These are phyloP conservation scores for Pollenia labialis DNA, from an alignment of 2,888 invertebrate genomes.

Conservation along the genomic window DNA sequence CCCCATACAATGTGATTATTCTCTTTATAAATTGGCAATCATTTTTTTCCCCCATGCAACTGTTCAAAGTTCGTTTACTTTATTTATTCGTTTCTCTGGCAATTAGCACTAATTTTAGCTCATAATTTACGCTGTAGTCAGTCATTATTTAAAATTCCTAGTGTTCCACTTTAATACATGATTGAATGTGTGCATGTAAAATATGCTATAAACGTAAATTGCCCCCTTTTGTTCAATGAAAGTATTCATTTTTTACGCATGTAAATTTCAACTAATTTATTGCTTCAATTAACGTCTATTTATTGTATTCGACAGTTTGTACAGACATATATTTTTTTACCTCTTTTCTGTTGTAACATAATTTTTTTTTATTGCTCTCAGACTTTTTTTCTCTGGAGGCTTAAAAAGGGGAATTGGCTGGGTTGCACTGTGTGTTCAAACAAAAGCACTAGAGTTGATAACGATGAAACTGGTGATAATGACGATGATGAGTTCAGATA, in stretches of 20 bases:
- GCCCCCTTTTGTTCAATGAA: conserved; percentile 38
- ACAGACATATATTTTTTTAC: conserved; percentile 25
- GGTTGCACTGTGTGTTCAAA: neutral
- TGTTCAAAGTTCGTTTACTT: conserved; percentile 36
- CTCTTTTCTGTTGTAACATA: conserved; percentile 34
- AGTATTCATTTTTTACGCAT: conserved; percentile 29
- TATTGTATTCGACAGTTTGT: conserved; percentile 66
- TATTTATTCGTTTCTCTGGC: conserved; percentile 35
- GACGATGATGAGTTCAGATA: conserved; percentile 68
- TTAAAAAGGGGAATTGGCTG: conserved; percentile 49
- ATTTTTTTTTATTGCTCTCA: conserved; percentile 4
- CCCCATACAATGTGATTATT: neutral
- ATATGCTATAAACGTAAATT: conserved; percentile 42
- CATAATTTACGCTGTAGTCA: conserved; percentile 59
- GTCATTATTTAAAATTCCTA: conserved; percentile 59
- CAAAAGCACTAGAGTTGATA: conserved; percentile 17
- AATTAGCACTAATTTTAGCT: conserved; percentile 59
- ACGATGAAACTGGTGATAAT: conserved; percentile 31
- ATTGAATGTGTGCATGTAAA: neutral
- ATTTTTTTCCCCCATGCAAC: neutral
- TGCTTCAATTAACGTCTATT: conserved; percentile 72
- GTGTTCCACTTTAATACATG: neutral
- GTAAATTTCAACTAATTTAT: conserved; percentile 70
- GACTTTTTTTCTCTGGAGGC: neutral
- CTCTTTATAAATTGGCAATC: conserved; percentile 9